phyloP scores from a whole-genome alignment of 2,113 vertebrate genomes.

The Pomatostomus ruficeps region DNA sequence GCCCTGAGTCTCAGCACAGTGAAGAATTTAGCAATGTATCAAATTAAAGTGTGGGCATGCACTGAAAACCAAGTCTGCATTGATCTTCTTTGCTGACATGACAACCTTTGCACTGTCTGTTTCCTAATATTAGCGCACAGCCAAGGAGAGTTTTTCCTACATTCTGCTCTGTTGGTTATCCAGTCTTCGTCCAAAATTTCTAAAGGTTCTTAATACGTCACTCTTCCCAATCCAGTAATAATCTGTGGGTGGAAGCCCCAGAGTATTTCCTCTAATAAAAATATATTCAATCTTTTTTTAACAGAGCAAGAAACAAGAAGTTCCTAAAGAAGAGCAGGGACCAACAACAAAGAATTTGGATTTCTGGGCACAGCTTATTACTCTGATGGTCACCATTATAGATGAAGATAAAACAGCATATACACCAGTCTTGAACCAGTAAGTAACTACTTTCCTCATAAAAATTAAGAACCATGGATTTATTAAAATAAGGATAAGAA shows the following conservation, averaged over 20 bases:
- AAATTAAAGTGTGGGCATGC: not conserved
- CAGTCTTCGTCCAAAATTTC: not conserved
- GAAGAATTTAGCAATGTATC: not conserved
- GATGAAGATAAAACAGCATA: slow-evolving; percentile 92
- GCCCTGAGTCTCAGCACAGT: not conserved
- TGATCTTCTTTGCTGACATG: not conserved
- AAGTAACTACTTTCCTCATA: slow-evolving; percentile 57
- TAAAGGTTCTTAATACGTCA: not conserved
- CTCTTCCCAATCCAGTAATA: not conserved
- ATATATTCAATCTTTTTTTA: not conserved
- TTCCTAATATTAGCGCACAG: not conserved
- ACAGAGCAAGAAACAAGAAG: slow-evolving; percentile 86
- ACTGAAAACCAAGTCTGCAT: not conserved
- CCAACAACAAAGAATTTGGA: slow-evolving; percentile 91
- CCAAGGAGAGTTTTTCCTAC: not conserved
- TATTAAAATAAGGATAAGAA: not conserved
- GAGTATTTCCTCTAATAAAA: not conserved
- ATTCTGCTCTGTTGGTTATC: not conserved
- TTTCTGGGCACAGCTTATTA: slow-evolving; percentile 94
- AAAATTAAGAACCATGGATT: not conserved
- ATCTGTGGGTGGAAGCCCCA: not conserved
- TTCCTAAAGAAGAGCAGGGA: slow-evolving; percentile 89
- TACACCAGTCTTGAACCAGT: slow-evolving; percentile 91
- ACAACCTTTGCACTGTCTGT: not conserved
- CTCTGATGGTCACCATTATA: slow-evolving; percentile 91